Percentiles rank a stretch among this genome's conserved stretches.
These are phyloP conservation scores for Drosophila neotestacea DNA, from an alignment of 2,888 invertebrate species.

Conservation along the genomic window DNA sequence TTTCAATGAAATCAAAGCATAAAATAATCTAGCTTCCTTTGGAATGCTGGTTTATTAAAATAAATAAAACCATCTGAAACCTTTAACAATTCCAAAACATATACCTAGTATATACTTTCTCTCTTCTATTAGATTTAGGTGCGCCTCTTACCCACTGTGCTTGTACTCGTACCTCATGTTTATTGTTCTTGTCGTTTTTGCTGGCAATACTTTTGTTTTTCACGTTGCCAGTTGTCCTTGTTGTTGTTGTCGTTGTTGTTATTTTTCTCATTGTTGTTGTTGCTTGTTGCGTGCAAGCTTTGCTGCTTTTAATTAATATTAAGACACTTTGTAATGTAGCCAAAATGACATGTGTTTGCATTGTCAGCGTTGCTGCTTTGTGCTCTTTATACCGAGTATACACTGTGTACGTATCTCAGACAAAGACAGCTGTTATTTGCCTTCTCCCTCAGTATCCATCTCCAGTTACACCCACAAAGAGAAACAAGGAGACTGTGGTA, in stretches of 20 bases:
- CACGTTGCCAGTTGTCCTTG: neutral
- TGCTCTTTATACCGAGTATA: conserved; percentile 15
- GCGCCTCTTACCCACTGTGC: conserved; percentile 49
- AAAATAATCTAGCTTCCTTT: no score
- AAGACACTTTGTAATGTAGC: conserved; percentile 64
- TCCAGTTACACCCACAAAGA: neutral
- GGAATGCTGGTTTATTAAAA: no score
- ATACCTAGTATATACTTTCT: no score
- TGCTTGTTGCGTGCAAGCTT: conserved; percentile 33
- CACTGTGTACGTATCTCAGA: conserved; percentile 10
- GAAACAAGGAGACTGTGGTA: neutral
- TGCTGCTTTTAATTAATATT: conserved; percentile 77
- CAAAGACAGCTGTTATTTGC: conserved; percentile 19
- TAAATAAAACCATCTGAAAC: no score
- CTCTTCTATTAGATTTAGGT: neutral
- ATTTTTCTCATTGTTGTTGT: conserved; percentile 19
- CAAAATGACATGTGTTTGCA: conserved; percentile 71
- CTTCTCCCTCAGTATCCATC: neutral
- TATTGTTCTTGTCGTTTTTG: conserved; percentile 27
- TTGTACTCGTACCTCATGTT: conserved; percentile 39
- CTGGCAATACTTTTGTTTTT: conserved; percentile 24
- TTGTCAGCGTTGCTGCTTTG: conserved; percentile 43
- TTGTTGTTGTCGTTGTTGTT: conserved; percentile 1
- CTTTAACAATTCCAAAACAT: no score
- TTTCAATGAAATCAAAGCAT: no score